A percentile compares a stretch with the other conserved stretches of the same genome.
These are phyloP conservation scores for Phodopus roborovskii DNA, from an alignment of 2,113 vertebrate genomes.

Conservation along the genomic window DNA sequence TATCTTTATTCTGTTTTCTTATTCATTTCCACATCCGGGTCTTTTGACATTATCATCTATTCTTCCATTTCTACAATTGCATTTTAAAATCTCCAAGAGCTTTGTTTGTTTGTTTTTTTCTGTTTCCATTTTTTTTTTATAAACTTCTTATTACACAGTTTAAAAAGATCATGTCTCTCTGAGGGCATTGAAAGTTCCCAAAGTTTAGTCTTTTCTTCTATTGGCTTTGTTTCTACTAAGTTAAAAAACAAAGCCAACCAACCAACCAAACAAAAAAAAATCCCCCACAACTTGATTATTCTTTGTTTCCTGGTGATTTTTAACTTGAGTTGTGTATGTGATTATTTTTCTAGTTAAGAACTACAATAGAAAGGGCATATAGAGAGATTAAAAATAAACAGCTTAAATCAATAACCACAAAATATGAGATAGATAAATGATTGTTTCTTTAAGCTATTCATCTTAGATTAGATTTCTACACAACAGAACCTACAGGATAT, in stretches of 20 bases:
- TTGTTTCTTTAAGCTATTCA: background rate
- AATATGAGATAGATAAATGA: background rate
- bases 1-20: background rate
- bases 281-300: background rate
- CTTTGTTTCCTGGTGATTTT: background rate
- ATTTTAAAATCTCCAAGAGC: constrained; percentile 25
- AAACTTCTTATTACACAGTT: background rate
- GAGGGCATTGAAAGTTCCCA: background rate
- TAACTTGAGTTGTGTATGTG: background rate
- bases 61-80: background rate
- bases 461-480: background rate
- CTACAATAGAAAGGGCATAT: background rate
- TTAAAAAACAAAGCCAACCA: background rate
- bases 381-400: background rate
- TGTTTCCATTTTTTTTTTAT: background rate
- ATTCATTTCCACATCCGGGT: background rate
- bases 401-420: background rate
- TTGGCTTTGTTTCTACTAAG: background rate
- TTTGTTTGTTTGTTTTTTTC: background rate
- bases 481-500: background rate
- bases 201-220: constrained; percentile 15
- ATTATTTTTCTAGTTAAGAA: background rate
- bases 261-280: too few relatives aligned
- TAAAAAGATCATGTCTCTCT: background rate
- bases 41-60: background rate